Evolutionary conservation across 1,140 invertebrate species (phyloP).

Genomic region (Heliconius himera): DNA sequence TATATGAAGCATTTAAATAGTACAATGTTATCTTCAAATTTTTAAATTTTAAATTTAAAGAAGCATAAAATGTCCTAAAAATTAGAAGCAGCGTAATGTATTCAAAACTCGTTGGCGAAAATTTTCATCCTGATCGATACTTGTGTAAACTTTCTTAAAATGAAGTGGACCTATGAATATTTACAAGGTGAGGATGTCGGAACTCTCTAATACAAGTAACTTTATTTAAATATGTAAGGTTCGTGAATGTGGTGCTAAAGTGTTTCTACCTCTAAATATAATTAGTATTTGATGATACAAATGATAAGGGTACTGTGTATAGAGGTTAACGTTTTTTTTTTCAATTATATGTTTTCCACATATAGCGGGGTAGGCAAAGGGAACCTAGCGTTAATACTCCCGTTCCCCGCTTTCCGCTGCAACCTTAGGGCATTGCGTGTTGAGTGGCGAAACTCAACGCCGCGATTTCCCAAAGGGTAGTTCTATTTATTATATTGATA

Average conservation of each 20-base stretch:
- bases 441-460: too few relatives aligned
- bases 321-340: too few relatives aligned
- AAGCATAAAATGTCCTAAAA: neutral
- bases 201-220: constrained; percentile 3
- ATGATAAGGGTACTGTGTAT: too few relatives aligned
- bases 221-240: constrained; percentile 17
- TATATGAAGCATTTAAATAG: neutral
- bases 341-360: too few relatives aligned
- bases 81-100: neutral
- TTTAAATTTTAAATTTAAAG: neutral
- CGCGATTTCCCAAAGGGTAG: too few relatives aligned
- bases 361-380: too few relatives aligned
- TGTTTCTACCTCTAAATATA: too few relatives aligned
- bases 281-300: too few relatives aligned
- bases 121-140: constrained; percentile 23
- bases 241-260: neutral
- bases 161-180: constrained; percentile 20
- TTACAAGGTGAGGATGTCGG: constrained; percentile 10
- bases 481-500: too few relatives aligned
- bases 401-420: too few relatives aligned
- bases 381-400: too few relatives aligned
- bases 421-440: too few relatives aligned
- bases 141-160: constrained; percentile 26
- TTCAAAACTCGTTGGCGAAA: constrained; percentile 14
- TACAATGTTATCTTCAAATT: neutral